Conservation (phyloP, 2,888 invertebrate genomes). For the Apodemia duryi region DNA sequence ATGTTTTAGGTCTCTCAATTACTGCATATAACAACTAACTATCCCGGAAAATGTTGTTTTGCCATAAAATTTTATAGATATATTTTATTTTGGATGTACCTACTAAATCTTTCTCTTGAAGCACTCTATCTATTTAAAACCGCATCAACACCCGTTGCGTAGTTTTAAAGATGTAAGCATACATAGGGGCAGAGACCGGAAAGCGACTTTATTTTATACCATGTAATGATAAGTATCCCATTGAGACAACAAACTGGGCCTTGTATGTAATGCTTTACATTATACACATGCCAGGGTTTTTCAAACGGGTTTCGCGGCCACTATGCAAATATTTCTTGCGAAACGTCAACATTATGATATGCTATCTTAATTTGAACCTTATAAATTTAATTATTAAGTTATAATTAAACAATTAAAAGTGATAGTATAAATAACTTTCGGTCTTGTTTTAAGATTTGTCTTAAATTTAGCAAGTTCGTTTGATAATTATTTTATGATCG, state of each 20-base stretch:
- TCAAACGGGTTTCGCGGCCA: slow-evolving; percentile 40
- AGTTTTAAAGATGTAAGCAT: no score
- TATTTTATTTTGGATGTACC: no score
- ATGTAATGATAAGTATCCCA: no score
- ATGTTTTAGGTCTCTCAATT: no score
- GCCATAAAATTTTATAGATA: no score
- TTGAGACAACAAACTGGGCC: neutral
- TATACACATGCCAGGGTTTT: slow-evolving; percentile 42
- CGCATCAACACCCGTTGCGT: no score
- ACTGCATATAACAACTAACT: no score
- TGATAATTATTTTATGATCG: neutral
- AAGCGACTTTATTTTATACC: no score
- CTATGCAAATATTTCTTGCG: slow-evolving; percentile 25
- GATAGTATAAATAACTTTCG: neutral
- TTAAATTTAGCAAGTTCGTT: neutral
- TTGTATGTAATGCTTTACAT: slow-evolving; percentile 48
- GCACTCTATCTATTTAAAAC: no score
- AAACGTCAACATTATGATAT: neutral
- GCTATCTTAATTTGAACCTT: neutral
- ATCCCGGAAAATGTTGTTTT: no score
- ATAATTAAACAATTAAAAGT: neutral
- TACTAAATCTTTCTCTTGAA: no score
- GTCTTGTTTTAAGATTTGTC: neutral
- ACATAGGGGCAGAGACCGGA: no score
- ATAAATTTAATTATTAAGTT: neutral